Evolutionary conservation across 2,888 invertebrate species (phyloP), one percentile per base, ranked within the genome.

Genomic region (Lymantria monacha): DNA sequence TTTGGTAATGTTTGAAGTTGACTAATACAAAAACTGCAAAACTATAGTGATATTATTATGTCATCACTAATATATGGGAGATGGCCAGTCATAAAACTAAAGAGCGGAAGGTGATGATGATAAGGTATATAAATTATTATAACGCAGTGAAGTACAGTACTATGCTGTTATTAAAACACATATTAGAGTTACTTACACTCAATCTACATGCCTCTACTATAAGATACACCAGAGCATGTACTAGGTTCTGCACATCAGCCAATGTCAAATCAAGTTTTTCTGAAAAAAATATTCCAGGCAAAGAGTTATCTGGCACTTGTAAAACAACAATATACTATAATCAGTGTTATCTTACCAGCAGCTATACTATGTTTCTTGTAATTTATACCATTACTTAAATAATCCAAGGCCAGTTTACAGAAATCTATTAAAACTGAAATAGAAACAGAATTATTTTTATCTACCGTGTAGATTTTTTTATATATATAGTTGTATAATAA

Each of bases 181-280:
- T 2, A 5, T 22, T 22, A 5, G 3, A 15, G 11, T 22, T 68
- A 84, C 85, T 85, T 79, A 94, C 94, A 86, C 94, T 94, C 59
- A 94, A 92, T 82, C 94, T 95, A 64, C 94, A 94, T 59, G 94
- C 93, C 81, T 96, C 93, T 13, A 95, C 84, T 45, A 96, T 85
- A 45, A 96, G 87, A 77, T 95, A 94, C n/a, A 95, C 92, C 48
- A 96, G 80, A 14, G 95, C 95, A 83, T 95, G 94, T 11, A 96
- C 92, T 41, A 95, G 91, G 75, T 93, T 93, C 74, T 93, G 93
- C 30, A 95, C 92, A 44, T 81, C 76, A 56, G 89, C 83, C 9
- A 89, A 54, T 36, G 92, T 84, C 11, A 93, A 91, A 49, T 92
- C 81, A 42, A 95, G 76, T 74, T 94, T 95, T 69, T 94, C 94